Evolutionary conservation across 2,888 invertebrate genomes (phyloP).

Genomic region (Troides oblongomaculatus): DNA sequence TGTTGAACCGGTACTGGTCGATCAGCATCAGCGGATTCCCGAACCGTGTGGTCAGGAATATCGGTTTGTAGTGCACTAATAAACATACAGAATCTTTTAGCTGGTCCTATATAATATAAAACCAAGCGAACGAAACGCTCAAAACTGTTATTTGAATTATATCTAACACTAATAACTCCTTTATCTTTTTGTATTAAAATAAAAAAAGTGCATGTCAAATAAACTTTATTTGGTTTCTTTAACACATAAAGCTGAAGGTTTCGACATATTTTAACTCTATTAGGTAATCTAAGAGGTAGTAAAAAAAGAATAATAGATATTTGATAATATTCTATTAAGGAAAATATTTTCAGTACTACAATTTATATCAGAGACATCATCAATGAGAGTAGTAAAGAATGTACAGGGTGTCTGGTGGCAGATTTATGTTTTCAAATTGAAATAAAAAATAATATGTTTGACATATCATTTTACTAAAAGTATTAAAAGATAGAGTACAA

Average conservation of each 20-base stretch:
- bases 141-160: too few species aligned
- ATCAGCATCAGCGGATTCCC: conserved; percentile 49
- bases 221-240: background rate
- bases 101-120: background rate
- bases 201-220: background rate
- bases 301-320: background rate
- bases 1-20: conserved; percentile 48
- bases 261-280: background rate
- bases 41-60: conserved; percentile 43
- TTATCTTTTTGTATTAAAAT: background rate
- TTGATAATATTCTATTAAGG: too few species aligned
- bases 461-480: too few species aligned
- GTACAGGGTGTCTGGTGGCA: too few species aligned
- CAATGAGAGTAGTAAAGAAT: too few species aligned
- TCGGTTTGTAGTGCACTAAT: conserved; percentile 35
- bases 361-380: too few species aligned
- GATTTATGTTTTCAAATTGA: too few species aligned
- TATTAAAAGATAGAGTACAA: too few species aligned
- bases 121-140: background rate
- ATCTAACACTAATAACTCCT: background rate
- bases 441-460: too few species aligned
- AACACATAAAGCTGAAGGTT: background rate
- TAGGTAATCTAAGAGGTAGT: background rate
- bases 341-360: too few species aligned
- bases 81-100: background rate